Evolutionary conservation across 2,888 invertebrate genomes (phyloP), one percentile per base, ranked within the genome.

Genomic region (Adineta ricciae): DNA sequence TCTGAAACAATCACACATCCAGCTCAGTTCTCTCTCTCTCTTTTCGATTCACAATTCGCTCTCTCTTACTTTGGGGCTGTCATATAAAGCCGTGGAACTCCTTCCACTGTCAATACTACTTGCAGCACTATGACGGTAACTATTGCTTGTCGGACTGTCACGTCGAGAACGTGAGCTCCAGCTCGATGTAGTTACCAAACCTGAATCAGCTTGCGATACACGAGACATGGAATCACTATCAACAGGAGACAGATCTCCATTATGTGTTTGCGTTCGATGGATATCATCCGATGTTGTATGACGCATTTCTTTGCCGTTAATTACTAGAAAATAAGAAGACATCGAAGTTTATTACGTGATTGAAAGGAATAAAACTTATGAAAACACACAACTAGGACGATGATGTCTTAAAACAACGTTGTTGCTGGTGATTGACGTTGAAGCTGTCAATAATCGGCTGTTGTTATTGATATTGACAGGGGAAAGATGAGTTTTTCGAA

Each of bases 71-170:
- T 78, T 78, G 38, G 78, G 78, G 41, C 78, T 78, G 41, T 78
- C 78, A 38, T 78, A 78, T n/a, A 78, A 2, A 41, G 78, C 78
- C 41, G 78, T 78, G 38, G 78, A 78, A 78, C 78, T 78, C 41
- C 78, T 19, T 38, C 78, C 78, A 41, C 78, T 78, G 41, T 78
- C 78, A 41, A 78, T 78, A 78, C 78, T 78, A 78, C 78, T 78
- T 38, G 78, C 78, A 41, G 78, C 41, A 41, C 41, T 41, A 78
- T 78, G 78, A 41, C 78, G 78, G 41, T 41, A 78, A 41, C 78
- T 78, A 64, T 64, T 64, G 41, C 78, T 78, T 8, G 38, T 78
- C 41, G 78, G 78, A 78, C 78, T 78, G n/a, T 41, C 78, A 41
- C 78, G 78, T 41, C 78, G 7, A n/a, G 78, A 78, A 41, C 78